These are phyloP conservation scores for Nyctereutes procyonoides DNA, from an alignment of 2,113 vertebrate species.

Conservation along the genomic window DNA sequence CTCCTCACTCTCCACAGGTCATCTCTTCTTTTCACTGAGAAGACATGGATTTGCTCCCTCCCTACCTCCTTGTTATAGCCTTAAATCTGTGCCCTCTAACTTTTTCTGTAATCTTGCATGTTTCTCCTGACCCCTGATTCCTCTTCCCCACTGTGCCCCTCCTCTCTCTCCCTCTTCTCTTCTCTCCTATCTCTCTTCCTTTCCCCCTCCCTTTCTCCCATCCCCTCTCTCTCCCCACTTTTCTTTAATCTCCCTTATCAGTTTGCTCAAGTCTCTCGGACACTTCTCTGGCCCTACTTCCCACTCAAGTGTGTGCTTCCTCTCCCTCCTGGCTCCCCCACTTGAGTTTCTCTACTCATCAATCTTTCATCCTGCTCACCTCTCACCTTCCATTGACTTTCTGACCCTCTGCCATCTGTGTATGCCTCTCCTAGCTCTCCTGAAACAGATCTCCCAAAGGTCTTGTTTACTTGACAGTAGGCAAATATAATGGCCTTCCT, in stretches of 20 bases:
- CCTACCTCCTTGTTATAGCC: not conserved
- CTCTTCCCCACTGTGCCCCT: not conserved
- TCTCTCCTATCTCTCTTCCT: not conserved
- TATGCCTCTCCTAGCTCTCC: not conserved
- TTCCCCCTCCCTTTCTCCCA: not conserved
- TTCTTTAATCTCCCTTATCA: not conserved
- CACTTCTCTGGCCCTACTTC: not conserved
- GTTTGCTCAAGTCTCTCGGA: not conserved
- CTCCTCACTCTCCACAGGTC: not conserved
- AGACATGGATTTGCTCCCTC: not conserved
- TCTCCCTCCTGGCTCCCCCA: not conserved
- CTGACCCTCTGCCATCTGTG: not conserved
- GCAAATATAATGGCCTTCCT: not conserved
- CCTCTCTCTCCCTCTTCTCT: fast-evolving
- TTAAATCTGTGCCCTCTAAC: not conserved
- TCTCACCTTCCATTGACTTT: not conserved
- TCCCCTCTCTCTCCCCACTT: not conserved
- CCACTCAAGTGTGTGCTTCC: not conserved
- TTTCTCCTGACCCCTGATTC: not conserved
- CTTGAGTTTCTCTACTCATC: not conserved
- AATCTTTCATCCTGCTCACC: not conserved
- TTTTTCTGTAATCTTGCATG: not conserved
- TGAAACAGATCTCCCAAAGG: not conserved
- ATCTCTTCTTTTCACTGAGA: not conserved
- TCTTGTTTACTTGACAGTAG: not conserved